A percentile compares a stretch with the other conserved stretches of the same genome.
These are phyloP conservation scores for Lucilia sericata DNA, from an alignment of 1,140 invertebrate species.

Conservation along the genomic window DNA sequence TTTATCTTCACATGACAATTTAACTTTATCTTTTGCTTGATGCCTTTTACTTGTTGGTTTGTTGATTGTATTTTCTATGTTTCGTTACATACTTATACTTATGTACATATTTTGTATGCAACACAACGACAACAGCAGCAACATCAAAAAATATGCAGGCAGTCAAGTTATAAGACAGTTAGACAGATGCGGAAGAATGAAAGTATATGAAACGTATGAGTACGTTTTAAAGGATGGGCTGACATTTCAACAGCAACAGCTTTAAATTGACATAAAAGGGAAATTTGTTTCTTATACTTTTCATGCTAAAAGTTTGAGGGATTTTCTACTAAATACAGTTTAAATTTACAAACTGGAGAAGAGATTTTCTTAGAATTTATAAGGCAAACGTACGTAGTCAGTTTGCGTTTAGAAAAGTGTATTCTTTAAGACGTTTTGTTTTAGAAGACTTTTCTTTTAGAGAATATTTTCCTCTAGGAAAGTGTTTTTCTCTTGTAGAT, in stretches of 20 bases:
- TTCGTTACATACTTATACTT: not conserved
- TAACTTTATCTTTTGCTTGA: conserved; percentile 50
- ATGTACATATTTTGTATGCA: not conserved
- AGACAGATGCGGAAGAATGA: not conserved
- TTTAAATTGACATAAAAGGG: conserved; percentile 11
- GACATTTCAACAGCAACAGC: conserved; percentile 6
- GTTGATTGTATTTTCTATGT: conserved; percentile 5
- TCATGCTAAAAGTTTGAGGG: too few relatives aligned
- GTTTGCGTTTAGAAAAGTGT: too few relatives aligned
- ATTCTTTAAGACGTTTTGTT: too few relatives aligned
- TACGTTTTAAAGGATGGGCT: not conserved
- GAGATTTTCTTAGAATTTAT: too few relatives aligned
- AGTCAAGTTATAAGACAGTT: not conserved
- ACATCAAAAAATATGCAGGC: conserved; percentile 7
- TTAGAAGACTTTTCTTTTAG: too few relatives aligned
- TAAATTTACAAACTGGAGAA: too few relatives aligned
- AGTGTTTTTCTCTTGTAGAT: too few relatives aligned
- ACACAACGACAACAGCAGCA: not conserved
- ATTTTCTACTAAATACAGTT: too few relatives aligned
- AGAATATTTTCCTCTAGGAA: too few relatives aligned
- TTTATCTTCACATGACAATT: conserved; percentile 54
- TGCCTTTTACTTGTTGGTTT: conserved; percentile 14
- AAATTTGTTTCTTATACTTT: not conserved
- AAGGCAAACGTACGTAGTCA: too few relatives aligned
- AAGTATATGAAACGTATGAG: not conserved